Evolutionary conservation across 2,113 vertebrate species (phyloP).

Genomic region (Meles meles): DNA sequence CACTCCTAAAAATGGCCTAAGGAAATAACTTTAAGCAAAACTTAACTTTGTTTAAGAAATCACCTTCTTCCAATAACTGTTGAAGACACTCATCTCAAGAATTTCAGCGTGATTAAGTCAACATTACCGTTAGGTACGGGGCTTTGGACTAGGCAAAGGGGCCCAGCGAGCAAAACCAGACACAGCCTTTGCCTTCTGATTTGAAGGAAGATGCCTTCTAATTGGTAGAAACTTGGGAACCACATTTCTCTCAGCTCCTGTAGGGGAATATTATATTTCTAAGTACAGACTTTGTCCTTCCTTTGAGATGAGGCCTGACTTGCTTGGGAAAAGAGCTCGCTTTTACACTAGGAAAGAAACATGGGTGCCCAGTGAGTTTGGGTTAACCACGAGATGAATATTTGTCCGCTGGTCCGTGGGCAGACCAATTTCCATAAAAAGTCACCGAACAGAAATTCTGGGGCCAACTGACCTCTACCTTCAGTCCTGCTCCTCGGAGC

Average conservation of each 20-base stretch:
- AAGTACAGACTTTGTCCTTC: neutral
- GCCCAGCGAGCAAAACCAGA: neutral
- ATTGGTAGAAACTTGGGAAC: neutral
- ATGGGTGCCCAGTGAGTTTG: neutral
- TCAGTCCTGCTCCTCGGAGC: neutral
- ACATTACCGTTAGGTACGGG: no score
- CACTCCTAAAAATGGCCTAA: neutral
- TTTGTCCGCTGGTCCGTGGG: neutral
- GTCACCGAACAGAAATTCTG: neutral
- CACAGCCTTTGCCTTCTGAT: neutral
- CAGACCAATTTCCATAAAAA: neutral
- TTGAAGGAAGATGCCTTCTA: neutral
- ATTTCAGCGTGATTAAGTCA: neutral
- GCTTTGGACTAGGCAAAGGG: neutral
- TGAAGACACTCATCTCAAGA: neutral
- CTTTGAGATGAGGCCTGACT: neutral
- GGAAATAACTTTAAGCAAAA: neutral
- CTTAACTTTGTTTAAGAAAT: neutral
- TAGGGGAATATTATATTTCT: neutral
- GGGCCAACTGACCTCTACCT: neutral
- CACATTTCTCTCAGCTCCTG: neutral
- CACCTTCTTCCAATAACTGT: neutral
- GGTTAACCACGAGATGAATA: neutral
- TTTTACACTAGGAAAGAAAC: neutral
- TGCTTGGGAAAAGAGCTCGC: neutral